Base-by-base conservation (phyloP, 2,888 invertebrate species). In the Acanthosepion lycidas region DNA sequence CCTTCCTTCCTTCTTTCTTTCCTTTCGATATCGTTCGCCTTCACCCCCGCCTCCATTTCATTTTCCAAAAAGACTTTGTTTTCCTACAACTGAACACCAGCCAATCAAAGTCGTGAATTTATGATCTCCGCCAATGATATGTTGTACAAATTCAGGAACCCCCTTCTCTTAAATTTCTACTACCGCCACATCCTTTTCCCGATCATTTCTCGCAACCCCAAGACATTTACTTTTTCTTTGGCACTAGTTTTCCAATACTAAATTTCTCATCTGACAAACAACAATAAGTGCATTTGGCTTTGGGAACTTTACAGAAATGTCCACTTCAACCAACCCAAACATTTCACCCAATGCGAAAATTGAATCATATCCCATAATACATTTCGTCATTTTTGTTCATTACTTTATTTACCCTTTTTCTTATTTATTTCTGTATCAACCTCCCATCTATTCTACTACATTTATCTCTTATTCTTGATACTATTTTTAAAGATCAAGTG, bases 271-370 rank as follows among this genome's bases (percentile, higher is more conserved):
- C 78, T 78, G 78, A 28, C n/a, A 59, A 59, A 59, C 59, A 59
- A 59, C 59, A 78, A 78, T 78, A 78, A 78, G 78, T n/a, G 28
- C 78, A n/a, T n/a, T 78, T 78, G 78, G 78, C n/a, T 78, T 28
- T 78, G 78, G 78, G n/a, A 78, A n/a, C n/a, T n/a, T n/a, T n/a
- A 78, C 78, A 78, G 78, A 78, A 78, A 78, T 78, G 78, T n/a
- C 78, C 78, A 78, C 8, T 78, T 78, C 78, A 78, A 8, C 78
- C 78, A n/a, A 28, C 78, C 78, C n/a, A n/a, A 78, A n/a, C 12
- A 78, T 23, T 28, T n/a, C n/a, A 15, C 78, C 28, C 28, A 15
- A 78, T 78, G 78, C n/a, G 78, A 78, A 78, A n/a, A 28, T 78
- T n/a, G n/a, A 78, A 78, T 78, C 78, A n/a, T 78, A 78, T 78